These are phyloP conservation scores for Tryphoninae sp. DNA, from an alignment of 2,888 invertebrate genomes.

Conservation along the genomic window DNA sequence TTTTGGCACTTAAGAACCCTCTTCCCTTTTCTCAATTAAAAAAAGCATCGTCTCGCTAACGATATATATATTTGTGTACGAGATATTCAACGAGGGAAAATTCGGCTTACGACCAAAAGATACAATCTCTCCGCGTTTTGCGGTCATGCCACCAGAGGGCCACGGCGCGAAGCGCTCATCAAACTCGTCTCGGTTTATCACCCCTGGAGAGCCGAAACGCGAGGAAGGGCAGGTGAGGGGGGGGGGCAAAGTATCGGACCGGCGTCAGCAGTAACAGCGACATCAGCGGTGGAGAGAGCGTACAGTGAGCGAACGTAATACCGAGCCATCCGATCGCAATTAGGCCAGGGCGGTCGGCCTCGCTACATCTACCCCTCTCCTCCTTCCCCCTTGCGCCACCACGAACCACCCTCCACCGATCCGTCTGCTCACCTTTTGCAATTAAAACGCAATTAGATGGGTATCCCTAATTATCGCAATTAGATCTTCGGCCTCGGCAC, in stretches of 20 bases:
- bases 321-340: conserved; percentile 64
- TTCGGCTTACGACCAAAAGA: conserved; percentile 46
- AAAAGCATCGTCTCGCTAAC: not conserved
- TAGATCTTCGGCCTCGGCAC: conserved; percentile 59
- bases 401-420: conserved; percentile 1
- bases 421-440: conserved; percentile 49
- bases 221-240: not conserved
- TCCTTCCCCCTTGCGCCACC: not conserved
- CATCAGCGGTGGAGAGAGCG: conserved; percentile 51
- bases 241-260: conserved; percentile 8
- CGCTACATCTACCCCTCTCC: not conserved
- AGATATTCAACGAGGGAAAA: not conserved
- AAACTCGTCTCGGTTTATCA: conserved; percentile 59
- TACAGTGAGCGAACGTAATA: conserved; percentile 58
- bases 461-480: conserved; percentile 66
- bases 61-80: not conserved
- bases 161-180: conserved; percentile 36
- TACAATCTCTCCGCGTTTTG: conserved; percentile 7
- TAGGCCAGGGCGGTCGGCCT: conserved; percentile 51
- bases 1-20: conserved; percentile 50
- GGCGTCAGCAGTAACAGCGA: conserved; percentile 11
- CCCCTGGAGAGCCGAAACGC: conserved; percentile 35
- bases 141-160: conserved; percentile 36
- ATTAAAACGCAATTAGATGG: conserved; percentile 64
- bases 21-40: not conserved